Evolutionary conservation across 1,140 invertebrate species (phyloP).

Genomic region (Sitophilus oryzae): DNA sequence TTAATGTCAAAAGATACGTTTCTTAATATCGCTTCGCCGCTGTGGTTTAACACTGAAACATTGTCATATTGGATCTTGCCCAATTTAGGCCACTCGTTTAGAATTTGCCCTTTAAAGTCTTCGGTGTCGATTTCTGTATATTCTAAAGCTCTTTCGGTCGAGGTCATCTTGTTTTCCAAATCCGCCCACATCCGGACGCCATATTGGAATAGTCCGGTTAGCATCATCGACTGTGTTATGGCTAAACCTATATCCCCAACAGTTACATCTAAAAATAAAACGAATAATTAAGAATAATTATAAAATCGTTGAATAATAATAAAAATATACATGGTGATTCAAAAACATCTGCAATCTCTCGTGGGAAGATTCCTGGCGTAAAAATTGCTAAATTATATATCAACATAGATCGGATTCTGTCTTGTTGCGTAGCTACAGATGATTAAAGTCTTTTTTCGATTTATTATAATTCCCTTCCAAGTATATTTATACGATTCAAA

Average conservation of each 20-base stretch:
- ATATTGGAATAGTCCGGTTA: slow-evolving; percentile 77
- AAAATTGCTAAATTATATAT: no score
- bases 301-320: no score
- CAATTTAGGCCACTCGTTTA: slow-evolving; percentile 44
- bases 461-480: no score
- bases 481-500: no score
- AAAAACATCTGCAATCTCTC: no score
- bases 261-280: neutral
- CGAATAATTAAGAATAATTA: no score
- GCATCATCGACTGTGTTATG: slow-evolving; percentile 67
- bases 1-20: slow-evolving; percentile 56
- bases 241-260: slow-evolving; percentile 67
- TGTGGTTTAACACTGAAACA: slow-evolving; percentile 58
- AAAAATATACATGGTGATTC: no score
- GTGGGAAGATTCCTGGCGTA: no score
- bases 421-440: no score
- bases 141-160: slow-evolving; percentile 64
- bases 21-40: slow-evolving; percentile 56
- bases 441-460: no score
- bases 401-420: no score
- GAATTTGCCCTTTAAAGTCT: slow-evolving; percentile 29
- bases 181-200: slow-evolving; percentile 80
- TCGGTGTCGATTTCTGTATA: slow-evolving; percentile 55
- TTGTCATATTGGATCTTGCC: slow-evolving; percentile 47
- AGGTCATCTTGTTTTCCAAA: slow-evolving; percentile 80